Percentiles rank a stretch among this genome's conserved stretches.
Conservation (phyloP, 2,888 invertebrate genomes). For the Plagodis pulveraria region DNA sequence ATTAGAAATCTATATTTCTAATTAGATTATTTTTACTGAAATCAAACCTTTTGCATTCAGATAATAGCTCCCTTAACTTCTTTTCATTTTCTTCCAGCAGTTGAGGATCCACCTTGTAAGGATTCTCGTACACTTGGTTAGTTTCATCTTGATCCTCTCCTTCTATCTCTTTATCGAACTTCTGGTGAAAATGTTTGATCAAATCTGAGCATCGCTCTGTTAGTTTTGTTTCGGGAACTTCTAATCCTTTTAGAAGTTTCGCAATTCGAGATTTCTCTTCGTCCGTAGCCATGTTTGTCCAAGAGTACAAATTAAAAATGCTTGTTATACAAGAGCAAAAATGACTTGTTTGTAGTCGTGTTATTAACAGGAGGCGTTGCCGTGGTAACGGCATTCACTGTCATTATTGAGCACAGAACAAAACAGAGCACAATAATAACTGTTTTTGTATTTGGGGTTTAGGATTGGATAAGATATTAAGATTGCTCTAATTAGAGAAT, state of each 20-base stretch:
- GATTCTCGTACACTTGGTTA: conserved; percentile 55
- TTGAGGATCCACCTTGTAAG: conserved; percentile 60
- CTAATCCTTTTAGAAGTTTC: conserved; percentile 68
- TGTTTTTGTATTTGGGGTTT: no score
- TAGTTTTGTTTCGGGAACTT: conserved; percentile 67
- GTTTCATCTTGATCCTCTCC: conserved; percentile 42
- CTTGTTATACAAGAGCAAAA: no score
- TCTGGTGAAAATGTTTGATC: conserved; percentile 62
- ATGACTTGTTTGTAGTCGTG: no score
- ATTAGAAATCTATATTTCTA: no score
- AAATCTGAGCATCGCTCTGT: conserved; percentile 64
- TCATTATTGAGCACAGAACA: background rate
- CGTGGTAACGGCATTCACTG: conserved; percentile 3
- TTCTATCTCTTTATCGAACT: conserved; percentile 55
- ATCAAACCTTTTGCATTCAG: conserved; percentile 57
- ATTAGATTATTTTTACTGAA: background rate
- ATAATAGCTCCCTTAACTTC: conserved; percentile 58
- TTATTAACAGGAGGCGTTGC: conserved; percentile 6
- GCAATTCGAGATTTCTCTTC: conserved; percentile 70
- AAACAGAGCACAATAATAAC: no score
- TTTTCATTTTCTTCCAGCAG: conserved; percentile 66
- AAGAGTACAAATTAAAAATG: no score
- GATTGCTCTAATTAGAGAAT: no score
- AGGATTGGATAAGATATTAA: no score
- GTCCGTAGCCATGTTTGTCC: conserved; percentile 64